Conservation (phyloP, 2,797 vertebrate species). For the Buphagus erythrorhynchus region DNA sequence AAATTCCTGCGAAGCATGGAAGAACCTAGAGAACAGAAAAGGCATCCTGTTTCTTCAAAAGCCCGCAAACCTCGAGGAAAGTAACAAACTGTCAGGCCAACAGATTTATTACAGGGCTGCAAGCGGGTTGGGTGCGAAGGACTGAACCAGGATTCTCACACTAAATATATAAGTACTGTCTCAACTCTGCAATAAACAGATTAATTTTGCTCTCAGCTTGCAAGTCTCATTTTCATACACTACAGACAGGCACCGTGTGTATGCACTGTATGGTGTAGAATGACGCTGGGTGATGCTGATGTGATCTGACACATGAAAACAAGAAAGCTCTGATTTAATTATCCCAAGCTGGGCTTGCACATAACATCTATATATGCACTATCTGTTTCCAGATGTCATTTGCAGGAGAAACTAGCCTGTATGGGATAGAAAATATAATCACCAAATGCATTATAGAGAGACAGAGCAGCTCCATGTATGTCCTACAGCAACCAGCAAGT, state of each 20-base stretch:
- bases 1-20: not conserved
- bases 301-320: not conserved
- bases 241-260: not conserved
- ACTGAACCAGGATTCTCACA: not conserved
- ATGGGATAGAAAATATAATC: not conserved
- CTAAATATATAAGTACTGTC: not conserved
- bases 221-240: not conserved
- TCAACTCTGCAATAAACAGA: not conserved
- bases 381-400: not conserved
- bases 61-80: not conserved
- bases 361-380: not conserved
- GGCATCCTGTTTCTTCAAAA: not conserved
- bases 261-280: not conserved
- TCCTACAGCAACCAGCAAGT: not conserved
- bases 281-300: not conserved
- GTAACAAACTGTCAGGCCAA: not conserved
- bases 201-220: not conserved
- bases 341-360: not conserved
- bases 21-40: not conserved
- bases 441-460: not conserved
- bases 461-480: rapidly evolving
- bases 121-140: rapidly evolving
- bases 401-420: not conserved
- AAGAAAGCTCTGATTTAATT: not conserved
- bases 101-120: not conserved